Evolutionary conservation across 1,140 invertebrate species (phyloP).

Genomic region (Maconellicoccus hirsutus): DNA sequence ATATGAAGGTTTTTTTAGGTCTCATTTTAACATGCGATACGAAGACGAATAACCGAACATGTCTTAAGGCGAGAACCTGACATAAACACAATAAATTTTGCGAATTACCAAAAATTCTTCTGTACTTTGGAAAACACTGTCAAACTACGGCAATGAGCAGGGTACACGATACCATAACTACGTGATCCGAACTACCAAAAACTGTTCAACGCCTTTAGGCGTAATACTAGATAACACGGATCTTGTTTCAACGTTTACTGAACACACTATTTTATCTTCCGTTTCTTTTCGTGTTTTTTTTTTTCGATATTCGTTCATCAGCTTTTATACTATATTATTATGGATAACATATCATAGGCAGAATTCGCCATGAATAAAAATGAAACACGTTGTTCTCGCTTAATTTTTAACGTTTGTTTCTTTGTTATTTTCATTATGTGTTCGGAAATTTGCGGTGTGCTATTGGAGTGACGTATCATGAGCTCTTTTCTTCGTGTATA

Average conservation of each 20-base stretch:
- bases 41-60: neutral
- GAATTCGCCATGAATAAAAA: slow-evolving; percentile 9
- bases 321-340: neutral
- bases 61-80: too few relatives aligned
- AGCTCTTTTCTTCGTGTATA: too few relatives aligned
- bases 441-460: neutral
- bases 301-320: neutral
- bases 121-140: neutral
- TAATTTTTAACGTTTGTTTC: slow-evolving; percentile 10
- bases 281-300: neutral
- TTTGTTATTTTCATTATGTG: neutral
- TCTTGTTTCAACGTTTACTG: slow-evolving; percentile 8
- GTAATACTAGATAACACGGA: neutral
- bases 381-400: slow-evolving; percentile 4
- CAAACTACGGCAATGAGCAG: slow-evolving; percentile 1
- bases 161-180: neutral
- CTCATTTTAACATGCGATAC: neutral
- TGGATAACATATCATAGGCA: neutral
- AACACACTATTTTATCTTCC: slow-evolving; percentile 1
- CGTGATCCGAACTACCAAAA: slow-evolving; percentile 7
- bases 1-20: neutral
- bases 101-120: too few relatives aligned
- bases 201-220: slow-evolving; percentile 1
- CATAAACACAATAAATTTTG: too few relatives aligned
- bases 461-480: too few relatives aligned